Conservation (phyloP, 2,888 invertebrate species). For the Perdita meconis region DNA sequence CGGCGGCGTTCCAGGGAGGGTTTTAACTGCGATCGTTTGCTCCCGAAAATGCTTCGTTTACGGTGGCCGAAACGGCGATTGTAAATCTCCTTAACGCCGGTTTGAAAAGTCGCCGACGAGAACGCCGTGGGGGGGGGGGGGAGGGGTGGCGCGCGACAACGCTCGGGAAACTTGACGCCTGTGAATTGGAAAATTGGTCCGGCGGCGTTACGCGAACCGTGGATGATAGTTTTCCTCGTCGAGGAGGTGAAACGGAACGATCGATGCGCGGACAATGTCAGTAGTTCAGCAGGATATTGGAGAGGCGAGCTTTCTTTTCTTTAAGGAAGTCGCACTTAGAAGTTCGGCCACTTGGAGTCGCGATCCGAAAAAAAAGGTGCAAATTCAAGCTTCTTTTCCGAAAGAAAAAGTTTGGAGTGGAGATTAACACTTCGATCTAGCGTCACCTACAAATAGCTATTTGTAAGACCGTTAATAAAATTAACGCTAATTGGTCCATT, state of each 20-base stretch:
- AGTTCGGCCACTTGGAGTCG: background rate
- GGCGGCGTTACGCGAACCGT: conserved; percentile 9
- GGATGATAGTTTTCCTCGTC: background rate
- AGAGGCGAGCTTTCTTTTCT: background rate
- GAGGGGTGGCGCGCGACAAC: conserved; percentile 10
- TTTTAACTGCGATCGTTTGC: conserved; percentile 70
- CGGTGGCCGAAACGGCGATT: conserved; percentile 65
- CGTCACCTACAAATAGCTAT: no score
- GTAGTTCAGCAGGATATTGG: background rate
- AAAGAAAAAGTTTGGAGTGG: no score
- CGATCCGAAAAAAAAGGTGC: no score
- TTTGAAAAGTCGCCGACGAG: conserved; percentile 56
- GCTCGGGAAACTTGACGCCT: conserved; percentile 22
- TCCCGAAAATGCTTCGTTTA: conserved; percentile 71
- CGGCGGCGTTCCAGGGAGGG: conserved; percentile 62
- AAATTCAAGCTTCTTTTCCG: no score
- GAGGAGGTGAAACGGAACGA: conserved; percentile 1
- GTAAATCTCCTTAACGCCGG: conserved; percentile 64
- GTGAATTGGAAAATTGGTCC: conserved; percentile 29
- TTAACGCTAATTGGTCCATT: no score
- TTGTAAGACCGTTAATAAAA: no score
- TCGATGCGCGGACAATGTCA: background rate
- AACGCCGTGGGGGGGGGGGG: no score
- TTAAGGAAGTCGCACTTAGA: background rate
- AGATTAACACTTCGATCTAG: no score